Conservation (phyloP, 2,113 vertebrate species). For the Oophaga pumilio region DNA sequence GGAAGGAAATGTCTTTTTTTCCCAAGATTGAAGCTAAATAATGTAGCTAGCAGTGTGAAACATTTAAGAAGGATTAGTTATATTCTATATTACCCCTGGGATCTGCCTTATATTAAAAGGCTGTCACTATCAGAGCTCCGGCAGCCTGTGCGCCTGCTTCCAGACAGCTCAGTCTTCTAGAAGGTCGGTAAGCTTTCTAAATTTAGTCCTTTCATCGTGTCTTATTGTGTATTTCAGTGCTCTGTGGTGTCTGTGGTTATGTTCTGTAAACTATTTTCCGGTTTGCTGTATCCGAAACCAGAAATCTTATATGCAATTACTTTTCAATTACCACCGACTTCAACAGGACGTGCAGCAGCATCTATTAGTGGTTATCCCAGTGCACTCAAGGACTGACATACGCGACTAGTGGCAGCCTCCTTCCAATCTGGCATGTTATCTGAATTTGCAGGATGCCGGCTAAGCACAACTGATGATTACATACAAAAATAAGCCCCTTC, state of each 20-base stretch:
- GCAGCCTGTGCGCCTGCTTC: background rate
- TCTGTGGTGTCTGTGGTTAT: background rate
- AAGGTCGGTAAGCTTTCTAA: background rate
- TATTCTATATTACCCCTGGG: conserved; percentile 2
- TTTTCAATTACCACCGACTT: background rate
- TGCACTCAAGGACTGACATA: background rate
- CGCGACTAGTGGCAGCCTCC: background rate
- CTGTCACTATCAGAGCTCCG: background rate
- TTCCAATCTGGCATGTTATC: background rate
- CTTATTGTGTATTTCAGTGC: conserved; percentile 1
- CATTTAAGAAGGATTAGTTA: conserved; percentile 20
- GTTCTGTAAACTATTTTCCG: background rate
- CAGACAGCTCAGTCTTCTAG: background rate
- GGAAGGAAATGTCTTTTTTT: background rate
- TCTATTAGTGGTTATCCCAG: background rate
- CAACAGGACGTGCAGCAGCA: background rate
- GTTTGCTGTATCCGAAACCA: background rate
- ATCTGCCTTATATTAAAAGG: background rate
- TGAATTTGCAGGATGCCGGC: no score
- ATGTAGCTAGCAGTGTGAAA: conserved; percentile 11
- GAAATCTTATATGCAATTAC: background rate
- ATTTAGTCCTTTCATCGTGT: background rate
- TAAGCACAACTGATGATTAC: no score
- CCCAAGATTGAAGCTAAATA: conserved; percentile 1
- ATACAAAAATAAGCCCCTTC: no score